Conservation (phyloP, 2,888 invertebrate genomes). For the Craniophora ligustri region DNA sequence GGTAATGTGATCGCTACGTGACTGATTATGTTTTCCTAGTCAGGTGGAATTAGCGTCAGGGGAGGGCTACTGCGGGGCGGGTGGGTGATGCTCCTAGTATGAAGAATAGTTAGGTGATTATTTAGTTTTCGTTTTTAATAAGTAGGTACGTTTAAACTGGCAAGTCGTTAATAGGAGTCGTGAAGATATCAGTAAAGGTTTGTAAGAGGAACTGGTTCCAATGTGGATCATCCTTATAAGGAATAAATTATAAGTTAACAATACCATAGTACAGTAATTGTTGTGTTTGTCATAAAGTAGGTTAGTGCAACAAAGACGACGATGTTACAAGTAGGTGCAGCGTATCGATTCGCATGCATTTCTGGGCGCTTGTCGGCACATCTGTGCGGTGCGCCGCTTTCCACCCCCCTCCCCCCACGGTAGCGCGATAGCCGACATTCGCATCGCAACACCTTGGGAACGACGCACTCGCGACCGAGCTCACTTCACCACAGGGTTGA, state of each 20-base stretch:
- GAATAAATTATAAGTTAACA: constrained; percentile 7
- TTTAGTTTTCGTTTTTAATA: not conserved
- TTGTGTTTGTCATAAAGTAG: constrained; percentile 66
- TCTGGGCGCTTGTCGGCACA: constrained; percentile 66
- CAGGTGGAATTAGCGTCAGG: constrained; percentile 39
- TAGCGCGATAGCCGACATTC: constrained; percentile 83
- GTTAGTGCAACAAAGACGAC: constrained; percentile 86
- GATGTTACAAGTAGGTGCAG: constrained; percentile 78
- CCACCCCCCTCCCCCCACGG: constrained; percentile 65
- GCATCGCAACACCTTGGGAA: constrained; percentile 85
- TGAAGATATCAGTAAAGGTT: not conserved
- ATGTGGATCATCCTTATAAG: constrained; percentile 10
- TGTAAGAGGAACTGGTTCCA: not conserved
- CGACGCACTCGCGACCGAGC: constrained; percentile 79
- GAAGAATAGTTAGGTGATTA: not conserved
- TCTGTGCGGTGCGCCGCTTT: constrained; percentile 81
- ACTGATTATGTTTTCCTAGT: constrained; percentile 50
- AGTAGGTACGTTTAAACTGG: not conserved
- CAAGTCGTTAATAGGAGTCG: constrained; percentile 6
- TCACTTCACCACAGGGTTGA: constrained; percentile 78
- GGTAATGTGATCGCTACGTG: constrained; percentile 59
- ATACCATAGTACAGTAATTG: constrained; percentile 35
- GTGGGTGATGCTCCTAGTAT: not conserved
- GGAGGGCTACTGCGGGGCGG: constrained; percentile 12
- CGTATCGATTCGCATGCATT: constrained; percentile 86